Conservation (phyloP, 2,797 vertebrate species). For the Girardinus metallicus region DNA sequence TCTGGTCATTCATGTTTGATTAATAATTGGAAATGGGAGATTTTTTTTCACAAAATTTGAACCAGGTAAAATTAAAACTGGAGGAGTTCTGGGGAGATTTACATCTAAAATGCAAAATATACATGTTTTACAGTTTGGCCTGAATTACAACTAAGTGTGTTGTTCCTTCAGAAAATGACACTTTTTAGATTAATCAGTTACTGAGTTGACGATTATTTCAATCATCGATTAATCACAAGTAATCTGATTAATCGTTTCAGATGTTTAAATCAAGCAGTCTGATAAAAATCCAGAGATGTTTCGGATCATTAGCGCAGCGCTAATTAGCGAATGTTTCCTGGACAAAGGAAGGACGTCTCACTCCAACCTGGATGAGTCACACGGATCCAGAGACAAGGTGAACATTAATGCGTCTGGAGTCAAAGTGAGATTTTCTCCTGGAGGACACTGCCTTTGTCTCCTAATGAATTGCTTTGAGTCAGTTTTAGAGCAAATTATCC, state of each 20-base stretch:
- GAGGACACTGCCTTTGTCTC: slow-evolving; percentile 73
- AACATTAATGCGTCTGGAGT: slow-evolving; percentile 50
- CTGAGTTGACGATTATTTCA: too few relatives aligned
- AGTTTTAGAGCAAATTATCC: slow-evolving; percentile 85
- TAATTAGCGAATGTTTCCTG: neutral
- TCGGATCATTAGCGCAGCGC: neutral
- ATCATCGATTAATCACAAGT: neutral
- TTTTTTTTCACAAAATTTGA: too few relatives aligned
- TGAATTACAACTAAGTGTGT: too few relatives aligned
- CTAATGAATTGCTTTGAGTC: slow-evolving; percentile 87
- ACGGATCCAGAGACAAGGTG: slow-evolving; percentile 44
- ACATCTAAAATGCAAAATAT: too few relatives aligned
- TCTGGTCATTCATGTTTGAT: neutral
- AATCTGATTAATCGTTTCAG: too few relatives aligned
- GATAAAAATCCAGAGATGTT: neutral
- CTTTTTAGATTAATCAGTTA: too few relatives aligned
- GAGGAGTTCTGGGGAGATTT: too few relatives aligned
- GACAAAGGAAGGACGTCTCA: neutral
- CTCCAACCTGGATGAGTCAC: neutral
- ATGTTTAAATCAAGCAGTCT: neutral
- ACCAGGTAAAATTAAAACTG: too few relatives aligned
- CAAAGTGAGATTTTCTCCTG: slow-evolving; percentile 61
- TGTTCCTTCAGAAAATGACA: too few relatives aligned
- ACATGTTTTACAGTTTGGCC: too few relatives aligned
- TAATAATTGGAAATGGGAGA: neutral